phyloP scores from a whole-genome alignment of 2,797 vertebrate species.

The Halcyon chelicuti region DNA sequence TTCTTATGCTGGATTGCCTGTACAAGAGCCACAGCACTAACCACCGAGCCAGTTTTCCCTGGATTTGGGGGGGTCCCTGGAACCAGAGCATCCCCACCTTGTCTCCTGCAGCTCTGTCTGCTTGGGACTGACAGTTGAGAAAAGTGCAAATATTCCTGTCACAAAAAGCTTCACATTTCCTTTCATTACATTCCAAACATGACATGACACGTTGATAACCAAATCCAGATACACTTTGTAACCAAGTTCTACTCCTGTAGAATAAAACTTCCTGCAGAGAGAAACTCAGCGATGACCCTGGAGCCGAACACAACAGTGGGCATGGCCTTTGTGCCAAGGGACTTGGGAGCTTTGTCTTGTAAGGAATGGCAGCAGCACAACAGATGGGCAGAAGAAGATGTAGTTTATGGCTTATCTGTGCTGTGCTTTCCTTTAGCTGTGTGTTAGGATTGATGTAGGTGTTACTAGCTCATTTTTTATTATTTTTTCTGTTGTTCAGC shows the following conservation, averaged over 20 bases:
- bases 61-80: neutral
- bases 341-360: neutral
- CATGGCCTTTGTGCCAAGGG: neutral
- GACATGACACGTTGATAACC: neutral
- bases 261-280: neutral
- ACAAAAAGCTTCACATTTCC: neutral
- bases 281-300: neutral
- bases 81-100: neutral
- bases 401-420: neutral
- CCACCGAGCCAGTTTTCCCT: neutral
- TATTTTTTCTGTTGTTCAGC: constrained; percentile 73
- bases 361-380: neutral
- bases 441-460: neutral
- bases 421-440: neutral
- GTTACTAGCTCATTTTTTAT: neutral
- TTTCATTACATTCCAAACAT: neutral
- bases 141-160: neutral
- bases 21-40: neutral
- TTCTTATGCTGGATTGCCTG: neutral
- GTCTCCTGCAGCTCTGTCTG: neutral
- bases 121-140: neutral
- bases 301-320: neutral
- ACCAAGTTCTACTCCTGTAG: neutral
- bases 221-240: neutral
- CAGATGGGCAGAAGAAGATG: neutral